phyloP scores from a whole-genome alignment of 2,888 invertebrate genomes.

The Anthoptus insignis region DNA sequence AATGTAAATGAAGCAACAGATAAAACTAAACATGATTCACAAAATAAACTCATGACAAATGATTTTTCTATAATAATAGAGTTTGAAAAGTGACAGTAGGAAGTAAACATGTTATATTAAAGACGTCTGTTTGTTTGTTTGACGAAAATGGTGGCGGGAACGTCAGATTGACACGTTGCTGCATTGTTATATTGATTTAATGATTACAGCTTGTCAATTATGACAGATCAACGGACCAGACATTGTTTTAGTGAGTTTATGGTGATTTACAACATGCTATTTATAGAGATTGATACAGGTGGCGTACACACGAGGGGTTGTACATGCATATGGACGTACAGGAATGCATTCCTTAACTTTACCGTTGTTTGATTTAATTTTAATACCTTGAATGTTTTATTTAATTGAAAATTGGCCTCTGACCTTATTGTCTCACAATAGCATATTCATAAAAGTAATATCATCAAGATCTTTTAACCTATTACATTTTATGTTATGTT shows the following conservation, averaged over 20 bases:
- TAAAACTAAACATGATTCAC: not conserved
- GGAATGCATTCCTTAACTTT: too few relatives aligned
- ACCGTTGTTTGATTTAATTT: too few relatives aligned
- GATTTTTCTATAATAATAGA: constrained; percentile 48
- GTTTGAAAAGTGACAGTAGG: constrained; percentile 59
- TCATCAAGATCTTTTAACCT: too few relatives aligned
- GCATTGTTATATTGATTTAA: constrained; percentile 69
- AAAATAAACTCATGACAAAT: constrained; percentile 16
- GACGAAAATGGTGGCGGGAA: constrained; percentile 70
- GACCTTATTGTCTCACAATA: too few relatives aligned
- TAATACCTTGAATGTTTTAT: too few relatives aligned
- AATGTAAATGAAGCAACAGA: not conserved
- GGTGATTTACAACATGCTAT: not conserved
- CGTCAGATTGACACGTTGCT: constrained; percentile 75
- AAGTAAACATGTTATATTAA: constrained; percentile 73
- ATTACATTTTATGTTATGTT: too few relatives aligned
- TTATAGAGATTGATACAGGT: not conserved
- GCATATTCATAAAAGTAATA: too few relatives aligned
- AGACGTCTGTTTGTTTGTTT: constrained; percentile 74
- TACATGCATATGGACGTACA: too few relatives aligned
- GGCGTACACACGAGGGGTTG: not conserved
- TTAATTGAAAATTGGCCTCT: too few relatives aligned
- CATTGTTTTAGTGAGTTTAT: constrained; percentile 21
- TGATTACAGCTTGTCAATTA: constrained; percentile 27
- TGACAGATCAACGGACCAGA: constrained; percentile 10